Percentiles rank a stretch among this genome's conserved stretches.
These are phyloP conservation scores for Noctua fimbriata DNA, from an alignment of 2,888 invertebrate species.

Conservation along the genomic window DNA sequence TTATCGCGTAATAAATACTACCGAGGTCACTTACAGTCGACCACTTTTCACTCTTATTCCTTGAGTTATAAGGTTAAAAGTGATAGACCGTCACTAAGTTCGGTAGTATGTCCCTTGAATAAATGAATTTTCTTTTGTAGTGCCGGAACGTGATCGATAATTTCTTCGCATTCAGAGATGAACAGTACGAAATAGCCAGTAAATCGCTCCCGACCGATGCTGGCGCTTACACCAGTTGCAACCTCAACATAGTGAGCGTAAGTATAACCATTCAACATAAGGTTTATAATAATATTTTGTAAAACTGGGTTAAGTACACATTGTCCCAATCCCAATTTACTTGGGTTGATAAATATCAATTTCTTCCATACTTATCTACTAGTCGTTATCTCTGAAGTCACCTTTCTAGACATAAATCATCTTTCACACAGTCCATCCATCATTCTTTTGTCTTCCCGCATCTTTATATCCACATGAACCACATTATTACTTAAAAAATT, in stretches of 20 bases:
- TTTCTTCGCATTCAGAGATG: slow-evolving; percentile 91
- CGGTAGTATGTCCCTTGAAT: too few species aligned
- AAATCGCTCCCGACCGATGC: slow-evolving; percentile 90
- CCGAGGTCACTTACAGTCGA: too few species aligned
- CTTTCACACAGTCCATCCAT: background rate
- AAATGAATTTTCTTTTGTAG: slow-evolving; percentile 65
- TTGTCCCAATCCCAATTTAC: background rate
- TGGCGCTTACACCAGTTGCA: slow-evolving; percentile 94
- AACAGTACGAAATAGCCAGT: slow-evolving; percentile 90
- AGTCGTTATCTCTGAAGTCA: background rate
- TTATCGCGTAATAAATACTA: background rate
- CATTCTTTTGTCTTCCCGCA: background rate
- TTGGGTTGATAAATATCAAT: background rate
- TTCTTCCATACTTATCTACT: background rate
- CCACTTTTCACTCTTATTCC: too few species aligned
- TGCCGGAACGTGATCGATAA: slow-evolving; percentile 91
- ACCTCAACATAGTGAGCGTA: slow-evolving; percentile 91
- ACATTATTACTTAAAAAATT: background rate
- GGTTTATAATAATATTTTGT: background rate
- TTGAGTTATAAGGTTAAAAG: too few species aligned
- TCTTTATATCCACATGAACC: background rate
- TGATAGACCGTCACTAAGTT: too few species aligned
- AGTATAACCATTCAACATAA: slow-evolving; percentile 17
- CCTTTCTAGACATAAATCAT: background rate
- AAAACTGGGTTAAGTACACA: background rate